Conservation (phyloP, 2,797 vertebrate genomes). For the Danio choprae region DNA sequence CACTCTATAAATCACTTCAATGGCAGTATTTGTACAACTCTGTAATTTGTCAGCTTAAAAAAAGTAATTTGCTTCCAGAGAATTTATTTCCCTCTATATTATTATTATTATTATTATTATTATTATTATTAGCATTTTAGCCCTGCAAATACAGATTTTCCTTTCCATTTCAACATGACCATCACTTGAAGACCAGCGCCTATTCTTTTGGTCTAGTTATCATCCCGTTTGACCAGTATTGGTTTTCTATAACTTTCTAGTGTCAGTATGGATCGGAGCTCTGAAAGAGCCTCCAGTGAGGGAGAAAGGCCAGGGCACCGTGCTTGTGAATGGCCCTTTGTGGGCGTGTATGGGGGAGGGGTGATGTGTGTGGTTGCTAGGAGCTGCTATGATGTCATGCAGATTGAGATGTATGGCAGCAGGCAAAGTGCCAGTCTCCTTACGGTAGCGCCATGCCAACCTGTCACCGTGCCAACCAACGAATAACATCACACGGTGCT, state of each 20-base stretch:
- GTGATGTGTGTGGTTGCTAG: slow-evolving; percentile 54
- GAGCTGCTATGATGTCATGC: slow-evolving; percentile 63
- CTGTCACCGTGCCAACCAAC: slow-evolving; percentile 53
- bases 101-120: background rate
- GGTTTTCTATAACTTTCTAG: slow-evolving; percentile 6
- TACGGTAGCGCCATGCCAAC: slow-evolving; percentile 50
- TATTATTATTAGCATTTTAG: too few species aligned
- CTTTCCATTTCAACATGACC: background rate
- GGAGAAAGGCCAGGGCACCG: slow-evolving; percentile 11
- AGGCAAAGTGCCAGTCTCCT: slow-evolving; percentile 62
- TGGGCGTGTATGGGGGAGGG: slow-evolving; percentile 54
- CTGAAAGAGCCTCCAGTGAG: slow-evolving; percentile 18
- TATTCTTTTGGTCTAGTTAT: slow-evolving; percentile 3
- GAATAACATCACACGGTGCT: slow-evolving; percentile 50
- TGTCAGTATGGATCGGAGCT: slow-evolving; percentile 1
- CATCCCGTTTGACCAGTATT: slow-evolving; percentile 1
- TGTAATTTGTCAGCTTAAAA: background rate
- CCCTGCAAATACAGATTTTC: background rate
- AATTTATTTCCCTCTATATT: background rate
- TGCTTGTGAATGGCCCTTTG: slow-evolving; percentile 50
- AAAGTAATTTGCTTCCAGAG: background rate
- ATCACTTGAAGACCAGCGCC: background rate
- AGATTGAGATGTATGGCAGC: slow-evolving; percentile 65
- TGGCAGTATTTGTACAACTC: background rate
- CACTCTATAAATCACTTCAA: background rate